Conservation (phyloP, 2,888 invertebrate species). For the Orthosia gracilis region DNA sequence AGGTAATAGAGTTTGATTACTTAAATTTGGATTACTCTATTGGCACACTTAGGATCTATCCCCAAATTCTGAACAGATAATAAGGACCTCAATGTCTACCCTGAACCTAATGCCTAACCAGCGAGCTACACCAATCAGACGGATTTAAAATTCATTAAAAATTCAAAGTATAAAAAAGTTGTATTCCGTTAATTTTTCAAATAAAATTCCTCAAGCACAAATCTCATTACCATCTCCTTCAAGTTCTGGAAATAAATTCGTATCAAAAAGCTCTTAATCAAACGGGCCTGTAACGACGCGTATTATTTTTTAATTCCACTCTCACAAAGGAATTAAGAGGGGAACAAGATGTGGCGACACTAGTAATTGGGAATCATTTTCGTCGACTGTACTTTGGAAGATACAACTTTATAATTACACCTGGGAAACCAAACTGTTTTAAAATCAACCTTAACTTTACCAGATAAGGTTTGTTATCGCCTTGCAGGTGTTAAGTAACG, state of each 20-base stretch:
- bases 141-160: constrained; percentile 1
- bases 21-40: no score
- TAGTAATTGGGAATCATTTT: constrained; percentile 73
- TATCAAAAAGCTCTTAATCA: constrained; percentile 63
- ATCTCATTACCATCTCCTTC: constrained; percentile 58
- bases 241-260: constrained; percentile 53
- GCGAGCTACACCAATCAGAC: constrained; percentile 1
- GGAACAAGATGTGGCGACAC: constrained; percentile 63
- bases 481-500: neutral
- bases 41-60: neutral
- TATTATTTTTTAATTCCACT: constrained; percentile 69
- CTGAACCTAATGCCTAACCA: neutral
- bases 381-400: constrained; percentile 57
- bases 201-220: constrained; percentile 23
- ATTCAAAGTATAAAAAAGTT: constrained; percentile 10
- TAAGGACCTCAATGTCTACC: neutral
- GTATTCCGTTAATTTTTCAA: constrained; percentile 27
- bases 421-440: neutral
- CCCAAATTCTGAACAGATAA: neutral
- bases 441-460: neutral
- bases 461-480: constrained; percentile 34
- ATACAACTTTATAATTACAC: constrained; percentile 34
- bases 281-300: constrained; percentile 48
- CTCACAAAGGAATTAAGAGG: constrained; percentile 70
- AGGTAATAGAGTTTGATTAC: no score